Percentiles rank a stretch among this genome's conserved stretches.
Conservation (phyloP, 2,113 vertebrate species). For the Amphiprion percula region DNA sequence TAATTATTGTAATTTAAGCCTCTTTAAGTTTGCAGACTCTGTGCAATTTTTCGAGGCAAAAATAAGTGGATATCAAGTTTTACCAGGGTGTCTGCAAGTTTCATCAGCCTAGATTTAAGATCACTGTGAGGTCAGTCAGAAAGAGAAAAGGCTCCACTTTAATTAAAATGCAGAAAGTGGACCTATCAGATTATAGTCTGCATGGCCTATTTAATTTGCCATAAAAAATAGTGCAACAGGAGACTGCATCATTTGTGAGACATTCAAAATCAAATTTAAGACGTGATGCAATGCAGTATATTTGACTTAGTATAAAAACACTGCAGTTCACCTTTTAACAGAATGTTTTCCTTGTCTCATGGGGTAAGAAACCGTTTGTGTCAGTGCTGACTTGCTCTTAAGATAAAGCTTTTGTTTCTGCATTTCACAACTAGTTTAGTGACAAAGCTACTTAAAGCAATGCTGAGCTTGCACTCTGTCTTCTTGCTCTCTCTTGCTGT, state of each 20-base stretch:
- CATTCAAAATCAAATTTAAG: background rate
- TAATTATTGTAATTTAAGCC: slow-evolving; percentile 29
- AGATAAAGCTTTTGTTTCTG: slow-evolving; percentile 1
- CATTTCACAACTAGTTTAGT: background rate
- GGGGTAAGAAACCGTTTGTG: background rate
- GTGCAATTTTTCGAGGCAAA: slow-evolving; percentile 13
- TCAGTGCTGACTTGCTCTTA: background rate
- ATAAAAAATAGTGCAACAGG: background rate
- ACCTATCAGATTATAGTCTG: slow-evolving; percentile 18
- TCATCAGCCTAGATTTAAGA: slow-evolving; percentile 44
- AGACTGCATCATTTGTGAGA: background rate
- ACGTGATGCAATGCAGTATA: background rate
- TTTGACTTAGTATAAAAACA: background rate
- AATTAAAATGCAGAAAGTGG: slow-evolving; percentile 32
- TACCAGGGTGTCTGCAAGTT: slow-evolving; percentile 52
- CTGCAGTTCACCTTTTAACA: background rate
- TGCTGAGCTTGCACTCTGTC: background rate
- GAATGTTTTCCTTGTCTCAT: background rate
- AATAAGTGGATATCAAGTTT: slow-evolving; percentile 49
- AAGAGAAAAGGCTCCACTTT: background rate
- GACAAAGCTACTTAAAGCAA: background rate
- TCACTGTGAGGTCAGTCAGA: slow-evolving; percentile 37
- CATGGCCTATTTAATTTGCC: slow-evolving; percentile 5
- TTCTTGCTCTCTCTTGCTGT: background rate
- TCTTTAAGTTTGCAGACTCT: slow-evolving; percentile 23